Base-by-base conservation (phyloP, 2,797 vertebrate genomes). In the Nyctibius grandis region DNA sequence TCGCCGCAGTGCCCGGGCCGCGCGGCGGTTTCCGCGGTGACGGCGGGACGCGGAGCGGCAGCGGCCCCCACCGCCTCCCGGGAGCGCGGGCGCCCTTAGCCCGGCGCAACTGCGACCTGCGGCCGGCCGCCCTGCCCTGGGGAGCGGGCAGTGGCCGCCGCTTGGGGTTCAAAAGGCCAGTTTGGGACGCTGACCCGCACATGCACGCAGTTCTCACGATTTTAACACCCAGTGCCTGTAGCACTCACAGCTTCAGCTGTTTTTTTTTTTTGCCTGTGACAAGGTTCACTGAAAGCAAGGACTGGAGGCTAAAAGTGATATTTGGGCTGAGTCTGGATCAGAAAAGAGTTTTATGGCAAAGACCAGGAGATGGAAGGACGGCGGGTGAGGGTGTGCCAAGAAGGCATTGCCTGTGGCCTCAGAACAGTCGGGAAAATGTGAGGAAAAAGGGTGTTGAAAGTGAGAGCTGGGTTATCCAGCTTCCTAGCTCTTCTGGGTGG, bases 191-290 rank as follows among this genome's bases (percentile, higher is more conserved):
- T 33, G 74, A 18, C 28, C 38, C 40, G 0, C 67, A 0, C 67
- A 2, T 7, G 11, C 12, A 0, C 4, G 5, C 56, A 0, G 15
- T 26, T 42, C 11, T 2, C 61, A 0, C 54, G 1, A 0, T 5
- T 36, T 17, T 31, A 36, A 12, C 33, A 12, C 3, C 9, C 28
- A 2, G 9, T 16, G 21, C 26, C 16, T 5, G 40, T 3, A 23
- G n/a, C 20, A 0, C 16, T 33, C 12, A 1, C 42, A 19, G 9
- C 29, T 36, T 44, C 25, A 1, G 59, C 12, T 19, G 3, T 21
- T 69, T 6, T 28, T 5, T 8, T 29, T 53, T 47, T 47, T 12
- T n/a, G 15, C 34, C 19, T 3, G 13, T 19, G 70, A 4, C 15
- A 4, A 13, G 12, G 51, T 3, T 54, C 28, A 1, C 44, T 23